Evolutionary conservation across 2,888 invertebrate genomes (phyloP).

Genomic region (Caenorhabditis imperialis): DNA sequence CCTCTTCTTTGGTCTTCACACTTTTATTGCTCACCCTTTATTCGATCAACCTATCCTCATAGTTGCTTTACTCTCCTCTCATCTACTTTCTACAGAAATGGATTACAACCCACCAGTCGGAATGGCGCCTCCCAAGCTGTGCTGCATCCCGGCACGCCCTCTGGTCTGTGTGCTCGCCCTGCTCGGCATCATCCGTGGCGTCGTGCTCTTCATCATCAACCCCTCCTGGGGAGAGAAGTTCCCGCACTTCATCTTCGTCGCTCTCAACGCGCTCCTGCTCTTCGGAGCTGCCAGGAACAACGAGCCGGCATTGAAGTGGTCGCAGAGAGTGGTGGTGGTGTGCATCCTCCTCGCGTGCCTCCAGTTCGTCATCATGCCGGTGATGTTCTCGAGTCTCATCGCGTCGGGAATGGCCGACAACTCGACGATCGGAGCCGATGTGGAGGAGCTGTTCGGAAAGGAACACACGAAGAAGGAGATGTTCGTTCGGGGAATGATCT

Average conservation of each 20-base stretch:
- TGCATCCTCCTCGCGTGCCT: conserved; percentile 20
- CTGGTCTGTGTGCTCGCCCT: conserved; percentile 24
- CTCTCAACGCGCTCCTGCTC: conserved; percentile 30
- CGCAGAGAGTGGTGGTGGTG: conserved; percentile 23
- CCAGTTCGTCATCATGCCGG: conserved; percentile 37
- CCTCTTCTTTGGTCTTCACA: too few relatives aligned
- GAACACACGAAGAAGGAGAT: conserved; percentile 11
- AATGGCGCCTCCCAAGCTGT: conserved; percentile 24
- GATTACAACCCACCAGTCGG: conserved; percentile 25
- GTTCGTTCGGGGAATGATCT: conserved; percentile 33
- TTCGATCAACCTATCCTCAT: too few relatives aligned
- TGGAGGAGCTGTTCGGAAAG: conserved; percentile 4
- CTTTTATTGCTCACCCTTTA: too few relatives aligned
- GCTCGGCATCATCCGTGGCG: conserved; percentile 16
- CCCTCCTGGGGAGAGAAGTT: conserved; percentile 15
- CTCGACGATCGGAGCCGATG: conserved; percentile 3
- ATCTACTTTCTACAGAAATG: too few relatives aligned
- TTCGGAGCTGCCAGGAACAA: conserved; percentile 40
- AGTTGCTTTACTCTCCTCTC: too few relatives aligned
- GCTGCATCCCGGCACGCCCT: conserved; percentile 30
- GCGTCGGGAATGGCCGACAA: conserved; percentile 36
- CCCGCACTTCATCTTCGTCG: conserved; percentile 15
- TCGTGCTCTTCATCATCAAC: not conserved
- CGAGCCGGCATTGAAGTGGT: conserved; percentile 37
- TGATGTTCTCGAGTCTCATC: conserved; percentile 14